Evolutionary conservation across 1,140 invertebrate genomes (phyloP).

Genomic region (Apis florea): DNA sequence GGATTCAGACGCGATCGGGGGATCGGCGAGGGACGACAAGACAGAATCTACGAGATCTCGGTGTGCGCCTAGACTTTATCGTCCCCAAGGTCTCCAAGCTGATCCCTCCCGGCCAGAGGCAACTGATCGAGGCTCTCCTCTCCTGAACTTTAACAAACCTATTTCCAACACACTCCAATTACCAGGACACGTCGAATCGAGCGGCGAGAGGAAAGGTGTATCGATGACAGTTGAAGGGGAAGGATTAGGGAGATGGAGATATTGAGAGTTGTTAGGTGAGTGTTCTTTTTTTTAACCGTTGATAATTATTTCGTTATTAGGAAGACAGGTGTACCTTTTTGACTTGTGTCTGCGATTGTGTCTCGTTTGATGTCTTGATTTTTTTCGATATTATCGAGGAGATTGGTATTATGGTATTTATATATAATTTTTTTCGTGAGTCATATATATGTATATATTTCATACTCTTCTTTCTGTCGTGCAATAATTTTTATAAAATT

Average conservation of each 20-base stretch:
- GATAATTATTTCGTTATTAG: too few relatives aligned
- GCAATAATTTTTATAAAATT: too few relatives aligned
- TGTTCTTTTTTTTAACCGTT: background rate
- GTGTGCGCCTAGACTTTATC: conserved; percentile 56
- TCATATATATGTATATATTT: too few relatives aligned
- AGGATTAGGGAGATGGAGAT: background rate
- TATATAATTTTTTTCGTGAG: too few relatives aligned
- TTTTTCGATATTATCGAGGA: too few relatives aligned
- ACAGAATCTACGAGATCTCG: conserved; percentile 61
- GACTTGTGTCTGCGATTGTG: background rate
- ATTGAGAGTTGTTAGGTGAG: too few relatives aligned
- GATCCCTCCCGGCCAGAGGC: conserved; percentile 37
- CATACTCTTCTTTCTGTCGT: too few relatives aligned
- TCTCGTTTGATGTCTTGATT: too few relatives aligned
- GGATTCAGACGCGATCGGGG: conserved; percentile 17
- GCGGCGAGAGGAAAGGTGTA: background rate
- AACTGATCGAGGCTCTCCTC: background rate
- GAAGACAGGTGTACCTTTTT: background rate
- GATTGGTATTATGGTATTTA: too few relatives aligned
- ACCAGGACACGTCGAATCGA: conserved; percentile 25
- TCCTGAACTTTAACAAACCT: conserved; percentile 59
- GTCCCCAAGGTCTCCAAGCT: conserved; percentile 32
- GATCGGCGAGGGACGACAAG: conserved; percentile 35
- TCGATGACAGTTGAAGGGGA: background rate
- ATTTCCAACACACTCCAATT: conserved; percentile 54